Percentiles rank a stretch among this genome's conserved stretches.
Conservation (phyloP, 2,888 invertebrate species). For the Xylocampa areola region DNA sequence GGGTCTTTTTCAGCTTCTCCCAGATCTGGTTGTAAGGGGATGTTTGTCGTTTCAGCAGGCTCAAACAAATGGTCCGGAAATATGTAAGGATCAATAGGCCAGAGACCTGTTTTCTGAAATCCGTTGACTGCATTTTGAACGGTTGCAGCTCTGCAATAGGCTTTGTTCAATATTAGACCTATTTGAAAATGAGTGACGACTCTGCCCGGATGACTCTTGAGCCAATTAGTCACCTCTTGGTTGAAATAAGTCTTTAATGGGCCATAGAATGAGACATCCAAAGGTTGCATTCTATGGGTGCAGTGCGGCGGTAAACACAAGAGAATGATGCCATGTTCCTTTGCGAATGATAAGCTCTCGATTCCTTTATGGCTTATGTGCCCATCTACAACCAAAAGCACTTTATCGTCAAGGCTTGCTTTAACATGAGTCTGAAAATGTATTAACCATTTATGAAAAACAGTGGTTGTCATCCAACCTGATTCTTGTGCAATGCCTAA, state of each 20-base stretch:
- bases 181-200: no score
- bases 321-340: constrained; percentile 53
- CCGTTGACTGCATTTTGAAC: no score
- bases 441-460: constrained; percentile 58
- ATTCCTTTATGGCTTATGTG: constrained; percentile 46
- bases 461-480: constrained; percentile 65
- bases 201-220: no score
- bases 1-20: no score
- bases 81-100: no score
- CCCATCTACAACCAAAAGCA: constrained; percentile 62
- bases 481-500: constrained; percentile 63
- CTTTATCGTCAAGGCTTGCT: constrained; percentile 41
- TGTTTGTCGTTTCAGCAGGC: no score
- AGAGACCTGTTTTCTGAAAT: no score
- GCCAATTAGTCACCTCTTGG: constrained; percentile 58
- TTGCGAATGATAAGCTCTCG: constrained; percentile 56
- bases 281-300: constrained; percentile 65
- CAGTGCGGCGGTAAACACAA: constrained; percentile 28
- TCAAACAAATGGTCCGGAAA: no score
- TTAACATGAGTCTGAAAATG: constrained; percentile 52
- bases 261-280: constrained; percentile 62
- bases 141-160: no score
- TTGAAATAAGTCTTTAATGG: constrained; percentile 62
- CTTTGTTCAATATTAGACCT: no score
- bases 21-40: no score